These are phyloP conservation scores for Tupiocoris notatus DNA, from an alignment of 2,888 invertebrate genomes.

Conservation along the genomic window DNA sequence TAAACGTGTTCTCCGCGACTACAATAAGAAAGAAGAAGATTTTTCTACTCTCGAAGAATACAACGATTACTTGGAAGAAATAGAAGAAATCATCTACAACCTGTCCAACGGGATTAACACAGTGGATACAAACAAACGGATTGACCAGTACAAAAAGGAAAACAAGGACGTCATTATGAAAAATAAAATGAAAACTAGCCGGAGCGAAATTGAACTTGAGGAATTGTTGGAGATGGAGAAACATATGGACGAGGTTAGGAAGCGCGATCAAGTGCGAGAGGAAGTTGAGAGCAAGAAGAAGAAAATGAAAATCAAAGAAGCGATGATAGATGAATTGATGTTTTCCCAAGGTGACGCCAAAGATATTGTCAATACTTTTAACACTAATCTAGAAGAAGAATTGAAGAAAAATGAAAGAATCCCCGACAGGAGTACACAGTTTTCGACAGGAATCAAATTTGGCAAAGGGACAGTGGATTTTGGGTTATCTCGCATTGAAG, in stretches of 20 bases:
- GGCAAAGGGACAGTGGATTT: slow-evolving; percentile 54
- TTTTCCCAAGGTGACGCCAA: slow-evolving; percentile 87
- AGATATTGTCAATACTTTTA: slow-evolving; percentile 79
- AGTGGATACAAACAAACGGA: slow-evolving; percentile 81
- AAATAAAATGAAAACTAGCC: slow-evolving; percentile 64
- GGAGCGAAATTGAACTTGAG: slow-evolving; percentile 84
- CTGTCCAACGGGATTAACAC: slow-evolving; percentile 85
- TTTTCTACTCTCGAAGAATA: slow-evolving; percentile 79
- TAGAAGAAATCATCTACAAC: slow-evolving; percentile 89
- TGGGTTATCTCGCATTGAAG: slow-evolving; percentile 63
- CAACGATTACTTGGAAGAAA: slow-evolving; percentile 95
- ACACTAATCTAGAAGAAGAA: slow-evolving; percentile 66
- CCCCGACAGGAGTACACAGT: slow-evolving; percentile 57
- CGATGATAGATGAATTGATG: slow-evolving; percentile 92
- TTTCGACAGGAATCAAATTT: slow-evolving; percentile 85
- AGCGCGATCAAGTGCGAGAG: slow-evolving; percentile 68
- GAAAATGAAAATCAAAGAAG: slow-evolving; percentile 84
- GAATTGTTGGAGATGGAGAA: slow-evolving; percentile 80
- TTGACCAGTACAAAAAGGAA: slow-evolving; percentile 87
- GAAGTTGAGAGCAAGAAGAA: slow-evolving; percentile 71
- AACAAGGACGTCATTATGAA: slow-evolving; percentile 81
- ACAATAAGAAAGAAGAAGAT: slow-evolving; percentile 93
- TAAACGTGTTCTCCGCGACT: slow-evolving; percentile 82
- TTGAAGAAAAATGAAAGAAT: slow-evolving; percentile 41
- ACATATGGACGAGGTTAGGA: slow-evolving; percentile 70